A percentile compares a stretch with the other conserved stretches of the same genome.
These are phyloP conservation scores for Acanthurus leucopareius DNA, from an alignment of 2,797 vertebrate genomes.

Conservation along the genomic window DNA sequence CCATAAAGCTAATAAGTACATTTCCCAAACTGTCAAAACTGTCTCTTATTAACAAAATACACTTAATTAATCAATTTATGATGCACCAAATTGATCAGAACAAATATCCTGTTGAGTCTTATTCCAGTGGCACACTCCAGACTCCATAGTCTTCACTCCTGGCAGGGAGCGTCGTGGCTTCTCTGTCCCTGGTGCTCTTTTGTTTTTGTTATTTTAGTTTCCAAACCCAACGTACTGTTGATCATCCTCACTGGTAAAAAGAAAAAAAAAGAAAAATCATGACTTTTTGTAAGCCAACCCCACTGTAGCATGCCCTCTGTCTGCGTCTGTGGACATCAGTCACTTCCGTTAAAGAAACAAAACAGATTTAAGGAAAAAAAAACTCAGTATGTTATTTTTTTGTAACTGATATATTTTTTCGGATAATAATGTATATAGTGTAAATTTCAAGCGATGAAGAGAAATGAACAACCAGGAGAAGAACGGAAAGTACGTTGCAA, in stretches of 20 bases:
- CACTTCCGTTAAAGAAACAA: constrained; percentile 66
- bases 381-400: constrained; percentile 62
- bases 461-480: constrained; percentile 58
- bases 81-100: not conserved
- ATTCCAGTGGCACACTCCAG: constrained; percentile 48
- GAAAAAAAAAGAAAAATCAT: constrained; percentile 22
- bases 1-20: no score
- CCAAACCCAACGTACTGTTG: constrained; percentile 54
- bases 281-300: constrained; percentile 61
- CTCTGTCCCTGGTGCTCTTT: constrained; percentile 79
- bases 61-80: not conserved
- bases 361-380: constrained; percentile 29
- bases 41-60: not conserved
- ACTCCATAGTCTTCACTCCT: constrained; percentile 55
- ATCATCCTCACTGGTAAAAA: constrained; percentile 52
- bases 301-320: constrained; percentile 69
- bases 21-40: not conserved
- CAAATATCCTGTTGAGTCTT: constrained; percentile 5
- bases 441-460: constrained; percentile 81
- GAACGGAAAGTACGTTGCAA: constrained; percentile 52
- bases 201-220: constrained; percentile 22
- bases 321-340: constrained; percentile 65
- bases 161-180: constrained; percentile 59
- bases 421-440: constrained; percentile 88
- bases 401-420: constrained; percentile 78